Evolutionary conservation across 2,797 vertebrate genomes (phyloP).

Genomic region (Sebastes variabilis): DNA sequence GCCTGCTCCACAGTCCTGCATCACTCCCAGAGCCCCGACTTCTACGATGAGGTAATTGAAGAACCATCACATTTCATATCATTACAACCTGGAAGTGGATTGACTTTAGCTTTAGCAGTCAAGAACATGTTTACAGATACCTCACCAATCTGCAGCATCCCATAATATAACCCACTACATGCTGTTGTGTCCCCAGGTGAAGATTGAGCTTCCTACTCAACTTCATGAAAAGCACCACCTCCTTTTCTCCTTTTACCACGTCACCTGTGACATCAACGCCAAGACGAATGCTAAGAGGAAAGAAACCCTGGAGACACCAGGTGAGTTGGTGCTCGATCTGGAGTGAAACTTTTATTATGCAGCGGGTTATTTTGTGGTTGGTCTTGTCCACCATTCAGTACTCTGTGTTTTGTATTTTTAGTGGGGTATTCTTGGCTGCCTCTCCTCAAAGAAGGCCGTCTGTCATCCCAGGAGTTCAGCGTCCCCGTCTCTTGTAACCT

Average conservation of each 20-base stretch:
- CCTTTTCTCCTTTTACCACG: constrained; percentile 97
- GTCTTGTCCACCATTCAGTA: neutral
- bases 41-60: constrained; percentile 91
- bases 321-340: constrained; percentile 70
- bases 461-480: constrained; percentile 92
- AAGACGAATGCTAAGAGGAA: constrained; percentile 98
- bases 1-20: constrained; percentile 93
- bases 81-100: neutral
- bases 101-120: neutral
- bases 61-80: neutral
- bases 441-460: constrained; percentile 89
- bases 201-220: constrained; percentile 97
- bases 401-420: constrained; percentile 54
- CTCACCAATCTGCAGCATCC: neutral
- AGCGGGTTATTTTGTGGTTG: neutral
- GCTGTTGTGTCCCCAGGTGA: constrained; percentile 83
- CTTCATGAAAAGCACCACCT: constrained; percentile 98
- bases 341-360: neutral
- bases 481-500: constrained; percentile 90
- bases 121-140: neutral
- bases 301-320: constrained; percentile 95
- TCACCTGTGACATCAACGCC: constrained; percentile 98
- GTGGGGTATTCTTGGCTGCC: constrained; percentile 98
- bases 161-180: neutral
- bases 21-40: constrained; percentile 98